Base-by-base conservation (phyloP, 2,113 vertebrate species). In the Microtus montanus region DNA sequence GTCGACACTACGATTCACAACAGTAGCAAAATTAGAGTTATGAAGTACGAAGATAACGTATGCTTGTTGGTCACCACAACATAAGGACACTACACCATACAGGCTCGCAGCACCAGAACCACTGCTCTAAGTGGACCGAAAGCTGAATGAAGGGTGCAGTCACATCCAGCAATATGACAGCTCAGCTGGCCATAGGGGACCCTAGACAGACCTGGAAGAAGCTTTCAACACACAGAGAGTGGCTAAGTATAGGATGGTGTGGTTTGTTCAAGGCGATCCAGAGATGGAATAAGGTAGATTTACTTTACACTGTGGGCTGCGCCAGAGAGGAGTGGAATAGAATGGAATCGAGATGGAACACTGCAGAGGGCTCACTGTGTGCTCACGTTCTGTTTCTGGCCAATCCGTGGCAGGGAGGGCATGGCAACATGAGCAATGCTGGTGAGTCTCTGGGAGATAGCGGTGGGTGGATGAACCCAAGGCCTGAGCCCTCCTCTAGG, bases 401-500 rank as follows among this genome's bases (percentile, higher is more conserved):
- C 35, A 74, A 14, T 92, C 47, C 49, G 41, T 49, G 30, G 30
- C 78, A 0, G 74, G 88, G 0, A 89, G 64, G 95, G 13, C 61
- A 17, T 0, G 86, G 71, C 93, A 95, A 63, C 93, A 98, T 95
- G 97, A 97, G 13, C 19, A 88, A 77, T 19, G 49, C 91, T 0
- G 97, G 98, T 98, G 92, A 98, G 98, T 97, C 75, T 61, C 84
- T 61, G 28, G 19, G 54, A 58, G 54, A 19, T 13, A 30, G 38
- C 10, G 4, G 64, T 66, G 61, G 24, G 5, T 14, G 74, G 20
- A 20, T 33, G 14, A 30, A 30, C 17, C 47, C 15, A 13, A 41
- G 44, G 20, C 30, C 24, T 66, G 61, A 70, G 74, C 33, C 58
- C 61, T 38, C 13, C 35, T 26, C 10, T 26, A 26, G 22, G 44